Conservation (phyloP, 2,797 vertebrate genomes). For the Meda fulgida region DNA sequence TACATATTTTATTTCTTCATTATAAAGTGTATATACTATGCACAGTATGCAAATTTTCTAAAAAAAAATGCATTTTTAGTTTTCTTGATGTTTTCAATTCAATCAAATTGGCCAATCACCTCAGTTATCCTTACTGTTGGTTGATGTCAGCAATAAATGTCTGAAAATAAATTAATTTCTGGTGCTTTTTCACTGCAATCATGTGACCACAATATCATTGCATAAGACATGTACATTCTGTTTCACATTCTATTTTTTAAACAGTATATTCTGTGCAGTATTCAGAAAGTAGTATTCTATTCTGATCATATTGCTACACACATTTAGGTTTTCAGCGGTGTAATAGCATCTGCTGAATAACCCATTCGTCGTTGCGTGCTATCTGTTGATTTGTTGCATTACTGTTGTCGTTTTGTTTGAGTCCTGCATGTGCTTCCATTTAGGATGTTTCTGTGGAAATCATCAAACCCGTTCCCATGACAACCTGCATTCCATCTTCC, state of each 20-base stretch:
- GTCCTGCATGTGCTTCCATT: slow-evolving; percentile 63
- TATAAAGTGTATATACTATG: not conserved
- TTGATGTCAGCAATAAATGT: not conserved
- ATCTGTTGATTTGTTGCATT: slow-evolving; percentile 63
- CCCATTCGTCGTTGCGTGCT: not conserved
- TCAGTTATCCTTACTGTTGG: not conserved
- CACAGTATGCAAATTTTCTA: not conserved
- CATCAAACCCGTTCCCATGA: slow-evolving; percentile 83
- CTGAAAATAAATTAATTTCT: not conserved
- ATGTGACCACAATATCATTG: not conserved
- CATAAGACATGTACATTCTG: not conserved
- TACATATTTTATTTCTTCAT: not conserved
- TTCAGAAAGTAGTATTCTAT: not conserved
- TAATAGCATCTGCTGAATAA: not conserved
- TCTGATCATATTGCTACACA: not conserved
- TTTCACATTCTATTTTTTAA: not conserved
- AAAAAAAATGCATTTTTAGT: not conserved
- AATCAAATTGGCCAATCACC: not conserved
- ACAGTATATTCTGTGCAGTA: not conserved
- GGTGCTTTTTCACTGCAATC: not conserved
- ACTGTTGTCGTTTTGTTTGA: slow-evolving; percentile 69
- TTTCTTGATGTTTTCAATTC: not conserved
- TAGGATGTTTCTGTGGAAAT: slow-evolving; percentile 82
- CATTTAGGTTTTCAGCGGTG: not conserved
- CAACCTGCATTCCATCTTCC: slow-evolving; percentile 61